A percentile compares a stretch with the other conserved stretches of the same genome.
Evolutionary conservation across 2,888 invertebrate genomes (phyloP).

Genomic region (Alviniconcha strummeri): DNA sequence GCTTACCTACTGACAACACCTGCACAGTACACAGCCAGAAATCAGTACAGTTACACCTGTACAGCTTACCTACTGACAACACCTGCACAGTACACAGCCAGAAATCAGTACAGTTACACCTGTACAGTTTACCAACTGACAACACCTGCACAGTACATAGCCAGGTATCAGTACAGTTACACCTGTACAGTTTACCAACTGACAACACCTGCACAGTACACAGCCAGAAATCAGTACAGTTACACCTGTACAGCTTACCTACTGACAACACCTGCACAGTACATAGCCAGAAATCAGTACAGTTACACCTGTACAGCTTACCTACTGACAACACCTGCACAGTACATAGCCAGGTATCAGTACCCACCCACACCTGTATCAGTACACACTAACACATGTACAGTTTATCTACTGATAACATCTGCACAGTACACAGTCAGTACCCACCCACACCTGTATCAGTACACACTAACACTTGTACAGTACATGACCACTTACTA

Average conservation of each 20-base stretch:
- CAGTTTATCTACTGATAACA: neutral
- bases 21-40: neutral
- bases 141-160: neutral
- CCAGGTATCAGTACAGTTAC: too few species aligned
- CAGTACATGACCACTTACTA: too few species aligned
- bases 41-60: slow-evolving; percentile 44
- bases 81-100: slow-evolving; percentile 73
- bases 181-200: slow-evolving; percentile 77
- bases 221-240: neutral
- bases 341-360: neutral
- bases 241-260: neutral
- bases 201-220: slow-evolving; percentile 77
- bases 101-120: neutral
- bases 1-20: neutral
- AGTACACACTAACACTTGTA: too few species aligned
- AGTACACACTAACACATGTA: neutral
- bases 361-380: too few species aligned
- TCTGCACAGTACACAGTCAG: neutral
- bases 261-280: neutral
- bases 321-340: neutral
- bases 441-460: too few species aligned
- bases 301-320: neutral
- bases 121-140: neutral
- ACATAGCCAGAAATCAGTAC: too few species aligned
- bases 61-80: slow-evolving; percentile 80